These are phyloP conservation scores for Eulemur rubriventer DNA, from an alignment of 2,797 vertebrate genomes.

Conservation along the genomic window DNA sequence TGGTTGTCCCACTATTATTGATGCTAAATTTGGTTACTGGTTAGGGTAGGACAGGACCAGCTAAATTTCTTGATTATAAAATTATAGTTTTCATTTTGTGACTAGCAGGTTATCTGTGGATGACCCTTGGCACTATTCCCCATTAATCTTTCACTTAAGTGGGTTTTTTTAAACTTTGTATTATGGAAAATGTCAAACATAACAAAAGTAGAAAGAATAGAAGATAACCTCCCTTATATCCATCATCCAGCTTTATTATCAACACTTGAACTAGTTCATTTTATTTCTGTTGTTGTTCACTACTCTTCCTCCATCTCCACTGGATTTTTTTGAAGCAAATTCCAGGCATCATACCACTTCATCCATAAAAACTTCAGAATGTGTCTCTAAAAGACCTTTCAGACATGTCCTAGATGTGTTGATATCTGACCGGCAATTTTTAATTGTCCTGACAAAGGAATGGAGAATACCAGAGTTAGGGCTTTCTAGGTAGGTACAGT, in stretches of 20 bases:
- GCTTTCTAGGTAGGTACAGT: neutral
- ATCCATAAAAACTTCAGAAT: slow-evolving; percentile 24
- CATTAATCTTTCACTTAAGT: slow-evolving; percentile 60
- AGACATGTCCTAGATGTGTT: neutral
- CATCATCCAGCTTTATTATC: neutral
- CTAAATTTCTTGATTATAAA: slow-evolving; percentile 31
- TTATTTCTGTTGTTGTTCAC: neutral
- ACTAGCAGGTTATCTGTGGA: slow-evolving; percentile 50
- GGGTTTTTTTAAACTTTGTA: slow-evolving; percentile 49
- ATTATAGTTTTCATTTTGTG: slow-evolving; percentile 61
- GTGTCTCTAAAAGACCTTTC: neutral
- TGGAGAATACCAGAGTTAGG: neutral
- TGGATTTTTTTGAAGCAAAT: slow-evolving; percentile 29
- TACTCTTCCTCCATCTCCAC: neutral
- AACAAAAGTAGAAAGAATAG: neutral
- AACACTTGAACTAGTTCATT: neutral
- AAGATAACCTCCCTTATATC: neutral
- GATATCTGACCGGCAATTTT: slow-evolving; percentile 31
- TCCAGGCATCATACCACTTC: neutral
- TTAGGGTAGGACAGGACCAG: neutral
- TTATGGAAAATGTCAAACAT: slow-evolving; percentile 28
- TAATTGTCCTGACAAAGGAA: neutral
- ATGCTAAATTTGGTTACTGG: slow-evolving; percentile 33
- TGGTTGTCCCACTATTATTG: neutral
- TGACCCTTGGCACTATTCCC: slow-evolving; percentile 48